Evolutionary conservation across 2,797 vertebrate genomes (phyloP).

Genomic region (Chelonia mydas): DNA sequence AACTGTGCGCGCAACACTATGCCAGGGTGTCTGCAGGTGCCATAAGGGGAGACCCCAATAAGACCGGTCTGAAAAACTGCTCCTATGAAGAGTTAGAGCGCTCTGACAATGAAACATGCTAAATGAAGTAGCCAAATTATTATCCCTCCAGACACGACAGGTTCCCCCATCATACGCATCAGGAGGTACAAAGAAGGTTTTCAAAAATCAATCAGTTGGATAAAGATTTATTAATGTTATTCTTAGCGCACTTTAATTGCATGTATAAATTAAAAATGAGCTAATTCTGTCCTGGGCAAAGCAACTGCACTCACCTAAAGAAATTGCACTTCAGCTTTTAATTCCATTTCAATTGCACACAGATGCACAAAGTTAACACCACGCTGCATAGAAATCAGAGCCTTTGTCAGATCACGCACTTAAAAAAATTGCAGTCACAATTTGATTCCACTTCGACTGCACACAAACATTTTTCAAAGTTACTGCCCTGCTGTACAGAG

Average conservation of each 20-base stretch:
- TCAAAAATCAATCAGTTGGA: slow-evolving; percentile 44
- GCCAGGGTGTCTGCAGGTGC: neutral
- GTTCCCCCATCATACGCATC: neutral
- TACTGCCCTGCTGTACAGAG: slow-evolving; percentile 71
- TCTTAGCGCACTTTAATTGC: slow-evolving; percentile 75
- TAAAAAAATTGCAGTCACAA: slow-evolving; percentile 65
- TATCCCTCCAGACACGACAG: slow-evolving; percentile 38
- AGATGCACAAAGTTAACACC: slow-evolving; percentile 30
- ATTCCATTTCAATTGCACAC: slow-evolving; percentile 65
- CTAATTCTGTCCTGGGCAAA: slow-evolving; percentile 64
- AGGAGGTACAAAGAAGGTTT: slow-evolving; percentile 41
- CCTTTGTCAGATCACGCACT: slow-evolving; percentile 53
- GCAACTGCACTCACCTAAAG: slow-evolving; percentile 64
- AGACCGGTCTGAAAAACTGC: neutral
- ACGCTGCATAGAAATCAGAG: slow-evolving; percentile 33
- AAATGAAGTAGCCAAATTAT: neutral
- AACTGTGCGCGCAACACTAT: fast-evolving
- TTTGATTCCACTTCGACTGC: slow-evolving; percentile 66
- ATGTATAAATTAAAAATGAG: slow-evolving; percentile 80
- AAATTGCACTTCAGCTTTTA: slow-evolving; percentile 56
- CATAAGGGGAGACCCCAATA: neutral
- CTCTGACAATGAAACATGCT: neutral
- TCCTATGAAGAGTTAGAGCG: neutral
- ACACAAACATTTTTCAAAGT: slow-evolving; percentile 78
- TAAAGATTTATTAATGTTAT: slow-evolving; percentile 54